Base-by-base conservation (phyloP, 2,113 vertebrate genomes). In the Dendropsophus ebraccatus region DNA sequence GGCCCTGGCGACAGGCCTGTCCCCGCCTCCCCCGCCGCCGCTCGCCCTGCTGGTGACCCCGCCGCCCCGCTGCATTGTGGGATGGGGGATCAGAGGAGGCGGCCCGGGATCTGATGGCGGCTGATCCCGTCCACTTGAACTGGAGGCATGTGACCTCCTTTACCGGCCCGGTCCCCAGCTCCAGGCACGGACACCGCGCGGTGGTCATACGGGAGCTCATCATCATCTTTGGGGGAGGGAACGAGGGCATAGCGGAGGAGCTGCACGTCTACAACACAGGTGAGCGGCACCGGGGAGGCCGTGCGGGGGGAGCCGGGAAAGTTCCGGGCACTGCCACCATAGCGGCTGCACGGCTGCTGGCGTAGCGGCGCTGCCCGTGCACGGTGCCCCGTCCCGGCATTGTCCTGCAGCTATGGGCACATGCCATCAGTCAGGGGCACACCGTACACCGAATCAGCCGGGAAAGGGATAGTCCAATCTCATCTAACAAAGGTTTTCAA, bases 181-280 rank as follows among this genome's bases (percentile, higher is more conserved):
- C 97, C 84, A 95, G 97, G 85, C 97, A 99, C 83, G 97, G 97
- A 80, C 97, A 99, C 91, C 94, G 97, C 21, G 97, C 97, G 0
- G 96, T 94, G 75, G 95, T 95, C 2, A 97, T 99, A 73, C 95
- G 97, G 73, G 97, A 99, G 90, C 90, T 99, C 82, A 91, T 99
- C 60, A 93, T 98, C 37, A 95, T 99, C 87, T 99, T 98, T 83
- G 97, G 97, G 0, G 97, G 97, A 21, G 97, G 97, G 86, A 99
- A 99, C 89, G 97, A 99, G 87, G 97, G 97, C 49, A 99, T 99
- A 88, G 94, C 96, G 17, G 96, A 97, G 83, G 95, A 97, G 91
- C 94, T 99, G 81, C 97, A 98, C 90, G 97, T 99, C 89, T 98
- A 97, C 92, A 99, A 98, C 92, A 97, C 97, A 0, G 96, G 97